Percentiles rank a stretch among this genome's conserved stretches.
phyloP scores from a whole-genome alignment of 37 sponge, comb jelly and placozoan species.

The Dysidea cf. avara region DNA sequence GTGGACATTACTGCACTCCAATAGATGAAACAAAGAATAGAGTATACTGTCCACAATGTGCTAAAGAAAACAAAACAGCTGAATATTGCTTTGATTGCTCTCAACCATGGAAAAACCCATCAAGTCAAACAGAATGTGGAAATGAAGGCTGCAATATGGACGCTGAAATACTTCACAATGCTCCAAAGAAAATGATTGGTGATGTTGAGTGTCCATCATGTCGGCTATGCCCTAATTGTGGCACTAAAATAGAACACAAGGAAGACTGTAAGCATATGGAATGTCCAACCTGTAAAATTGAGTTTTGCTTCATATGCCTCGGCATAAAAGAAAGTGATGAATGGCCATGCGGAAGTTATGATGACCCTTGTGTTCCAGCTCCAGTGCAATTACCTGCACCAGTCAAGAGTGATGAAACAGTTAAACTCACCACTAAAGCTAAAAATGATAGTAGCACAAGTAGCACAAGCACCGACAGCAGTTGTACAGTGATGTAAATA shows the following conservation, averaged over 20 bases:
- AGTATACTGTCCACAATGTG: slow-evolving; percentile 33
- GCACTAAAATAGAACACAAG: slow-evolving; percentile 42
- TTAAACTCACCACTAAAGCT: no score
- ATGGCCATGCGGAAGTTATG: slow-evolving; percentile 43
- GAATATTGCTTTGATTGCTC: slow-evolving; percentile 50
- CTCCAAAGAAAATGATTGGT: slow-evolving; percentile 24
- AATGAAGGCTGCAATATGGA: slow-evolving; percentile 38
- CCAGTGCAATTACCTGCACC: no score
- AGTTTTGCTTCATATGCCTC: slow-evolving; percentile 59
- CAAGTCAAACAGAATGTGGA: slow-evolving; percentile 34
- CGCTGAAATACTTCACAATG: slow-evolving; percentile 16
- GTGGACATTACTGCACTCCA: slow-evolving; percentile 24
- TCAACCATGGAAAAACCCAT: slow-evolving; percentile 33
- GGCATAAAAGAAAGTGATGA: slow-evolving; percentile 3
- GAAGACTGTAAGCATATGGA: slow-evolving; percentile 57
- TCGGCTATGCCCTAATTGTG: slow-evolving; percentile 50
- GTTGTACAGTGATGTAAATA: no score
- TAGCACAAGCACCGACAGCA: no score
- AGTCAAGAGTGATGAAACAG: no score
- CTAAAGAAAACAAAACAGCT: slow-evolving; percentile 2
- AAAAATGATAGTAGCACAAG: no score
- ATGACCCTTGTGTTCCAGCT: slow-evolving; percentile 41
- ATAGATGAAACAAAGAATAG: slow-evolving; percentile 11
- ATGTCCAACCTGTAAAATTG: slow-evolving; percentile 20
- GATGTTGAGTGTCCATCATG: slow-evolving; percentile 35